Evolutionary conservation across 2,797 vertebrate species (phyloP), one percentile per base, ranked within the genome.

Genomic region (Epinephelus coioides): DNA sequence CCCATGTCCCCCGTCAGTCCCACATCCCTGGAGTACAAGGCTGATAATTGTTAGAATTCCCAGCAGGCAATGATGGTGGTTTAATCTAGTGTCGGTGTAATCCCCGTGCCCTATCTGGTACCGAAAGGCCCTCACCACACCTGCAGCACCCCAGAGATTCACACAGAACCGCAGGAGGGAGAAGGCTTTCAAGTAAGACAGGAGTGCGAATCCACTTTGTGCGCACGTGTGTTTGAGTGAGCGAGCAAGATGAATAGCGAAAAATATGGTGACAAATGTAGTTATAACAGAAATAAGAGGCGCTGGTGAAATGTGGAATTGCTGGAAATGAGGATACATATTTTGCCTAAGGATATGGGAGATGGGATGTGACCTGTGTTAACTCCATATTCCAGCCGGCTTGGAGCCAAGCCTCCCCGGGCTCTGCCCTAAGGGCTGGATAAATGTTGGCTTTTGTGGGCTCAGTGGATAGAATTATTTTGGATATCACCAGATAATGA

Each of bases 1-100:
- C 73, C 80, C 71, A 77, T 61, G 67, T 79, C 77, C 82, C 70
- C 74, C 83, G 81, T 78, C 78, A 62, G 76, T 72, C 79, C 71
- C 81, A 86, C 73, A 85, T 92, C 92, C 90, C 90, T 60, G 64
- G 89, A 94, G 92, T 86, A 83, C 60, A 79, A 82, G 90, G 84
- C 88, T 91, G 92, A 94, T 95, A 94, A 96, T 95, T 95, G 93
- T 94, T 88, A 89, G 86, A 91, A 95, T 92, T 94, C 95, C 93
- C 95, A 94, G 91, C 89, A 93, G 94, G 90, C 84, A 65, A 43
- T 78, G 65, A 83, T 73, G 86, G 85, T 89, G 88, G 90, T 94
- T 94, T 95, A 95, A 96, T 96, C 94, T 93, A 91, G 82, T 90
- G 83, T 86, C 79, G 90, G 86, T 94, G 90, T 95, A 95, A 96